These are phyloP conservation scores for Phania funesta DNA, from an alignment of 2,888 invertebrate genomes.

Conservation along the genomic window DNA sequence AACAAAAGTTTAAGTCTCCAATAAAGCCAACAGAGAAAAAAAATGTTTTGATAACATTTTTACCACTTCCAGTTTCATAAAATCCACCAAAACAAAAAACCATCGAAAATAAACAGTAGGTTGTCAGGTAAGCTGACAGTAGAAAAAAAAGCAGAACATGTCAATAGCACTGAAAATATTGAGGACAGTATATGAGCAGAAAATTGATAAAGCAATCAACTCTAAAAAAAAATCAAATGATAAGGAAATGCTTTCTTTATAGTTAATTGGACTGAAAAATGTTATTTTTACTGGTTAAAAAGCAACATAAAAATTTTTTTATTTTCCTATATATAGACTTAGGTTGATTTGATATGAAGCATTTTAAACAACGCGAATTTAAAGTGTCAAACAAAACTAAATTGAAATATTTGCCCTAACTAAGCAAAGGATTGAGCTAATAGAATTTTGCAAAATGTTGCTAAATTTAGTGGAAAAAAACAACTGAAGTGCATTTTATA, in stretches of 20 bases:
- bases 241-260: conserved; percentile 9
- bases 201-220: neutral
- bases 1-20: neutral
- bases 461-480: too few relatives aligned
- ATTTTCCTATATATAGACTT: conserved; percentile 9
- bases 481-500: too few relatives aligned
- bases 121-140: neutral
- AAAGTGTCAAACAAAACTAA: conserved; percentile 6
- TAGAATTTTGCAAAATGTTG: too few relatives aligned
- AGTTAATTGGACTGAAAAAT: neutral
- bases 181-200: neutral
- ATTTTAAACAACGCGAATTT: neutral
- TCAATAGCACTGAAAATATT: conserved; percentile 1
- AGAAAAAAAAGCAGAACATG: neutral
- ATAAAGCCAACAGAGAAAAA: neutral
- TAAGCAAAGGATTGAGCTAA: neutral
- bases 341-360: conserved; percentile 46
- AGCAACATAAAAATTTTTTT: neutral
- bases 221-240: conserved; percentile 32
- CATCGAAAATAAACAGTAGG: neutral
- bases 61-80: conserved; percentile 1
- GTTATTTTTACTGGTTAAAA: neutral
- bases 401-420: neutral
- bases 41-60: conserved; percentile 35
- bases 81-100: conserved; percentile 6